Base-by-base conservation (phyloP, 2,888 invertebrate species). In the Eurois occulta region DNA sequence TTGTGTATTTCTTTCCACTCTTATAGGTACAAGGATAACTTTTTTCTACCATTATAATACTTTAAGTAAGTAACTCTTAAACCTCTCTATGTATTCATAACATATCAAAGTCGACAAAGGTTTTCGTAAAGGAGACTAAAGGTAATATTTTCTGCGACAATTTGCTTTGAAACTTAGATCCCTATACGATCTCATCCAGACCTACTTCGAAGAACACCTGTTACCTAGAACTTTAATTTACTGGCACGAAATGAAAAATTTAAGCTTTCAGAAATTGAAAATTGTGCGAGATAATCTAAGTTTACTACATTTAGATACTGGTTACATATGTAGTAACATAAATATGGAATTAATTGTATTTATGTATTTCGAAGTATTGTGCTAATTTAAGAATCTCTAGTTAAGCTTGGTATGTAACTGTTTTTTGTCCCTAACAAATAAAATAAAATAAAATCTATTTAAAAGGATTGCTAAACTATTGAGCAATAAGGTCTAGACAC, bases 131-230 rank as follows among this genome's bases (percentile, higher is more conserved):
- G 13, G 21, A 62, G 66, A 67, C 62, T 46, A 48, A 58, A 69
- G 62, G 16, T 43, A 77, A 77, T 69, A 43, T 72, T 76, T 84
- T 62, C 72, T 76, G 43, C 35, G 43, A 58, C 65, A 60, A 77
- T 85, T 83, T 76, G 11, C 77, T 77, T 75, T 67, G 72, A 67
- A 66, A 73, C 32, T 64, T 78, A 21, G 35, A 43, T 69, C 52
- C 35, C 35, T 28, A 38, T 38, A 43, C 48, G 69, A 66, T 68
- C 52, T 82, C 38, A 52, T 58, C 21, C 60, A 70, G 55, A 38
- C n/a, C 69, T 72, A 64, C 35, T 58, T 32, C 48, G 16, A 35
- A 16, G 43, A 76, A 60, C 87, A 87, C 76, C 85, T 87, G 85
- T 71, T 81, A 79, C 58, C 32, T 67, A 52, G 24, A 83, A 69